Base-by-base conservation (phyloP, 2,113 vertebrate species). In the Gavialis gangeticus region DNA sequence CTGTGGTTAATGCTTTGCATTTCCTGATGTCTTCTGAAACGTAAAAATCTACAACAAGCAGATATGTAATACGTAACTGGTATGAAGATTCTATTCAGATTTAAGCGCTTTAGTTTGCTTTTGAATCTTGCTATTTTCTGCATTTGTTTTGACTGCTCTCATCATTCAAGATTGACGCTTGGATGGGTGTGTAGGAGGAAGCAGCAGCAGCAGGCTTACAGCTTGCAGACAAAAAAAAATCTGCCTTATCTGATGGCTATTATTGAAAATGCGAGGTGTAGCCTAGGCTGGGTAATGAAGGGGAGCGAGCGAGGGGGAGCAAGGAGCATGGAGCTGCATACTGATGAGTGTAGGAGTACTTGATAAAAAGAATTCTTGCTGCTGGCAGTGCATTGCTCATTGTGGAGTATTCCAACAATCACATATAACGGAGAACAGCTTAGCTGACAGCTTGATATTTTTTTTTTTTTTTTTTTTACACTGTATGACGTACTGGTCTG, bases 281-380 rank as follows among this genome's bases (percentile, higher is more conserved):
- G 98, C 98, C 98, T 97, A 98, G 98, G 98, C 97, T 98, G 98
- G 97, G 98, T 98, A 98, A 98, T 98, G 98, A 98, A 98, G 98
- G 98, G 98, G 98, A 98, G 98, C 93, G 93, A 98, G 98, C 98
- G 97, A 98, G 97, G 97, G 98, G 95, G 98, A 98, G 98, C 98
- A 95, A 97, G 97, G 97, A 98, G 98, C 98, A 97, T 98, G 98
- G 98, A 98, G 98, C 98, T 98, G 99, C 98, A 99, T 99, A 99
- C 99, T 99, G 99, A 99, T 99, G 99, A 99, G 98, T 99, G 99
- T 99, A 99, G 99, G 99, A 99, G 99, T 99, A 98, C 98, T 99
- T 99, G 98, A 99, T 99, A 98, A 99, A 99, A 98, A 99, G 98
- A 99, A 99, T 98, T 98, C 98, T 98, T 98, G 98, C 98, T 98